These are phyloP conservation scores for Helostoma temminkii DNA, from an alignment of 2,797 vertebrate genomes.

Conservation along the genomic window DNA sequence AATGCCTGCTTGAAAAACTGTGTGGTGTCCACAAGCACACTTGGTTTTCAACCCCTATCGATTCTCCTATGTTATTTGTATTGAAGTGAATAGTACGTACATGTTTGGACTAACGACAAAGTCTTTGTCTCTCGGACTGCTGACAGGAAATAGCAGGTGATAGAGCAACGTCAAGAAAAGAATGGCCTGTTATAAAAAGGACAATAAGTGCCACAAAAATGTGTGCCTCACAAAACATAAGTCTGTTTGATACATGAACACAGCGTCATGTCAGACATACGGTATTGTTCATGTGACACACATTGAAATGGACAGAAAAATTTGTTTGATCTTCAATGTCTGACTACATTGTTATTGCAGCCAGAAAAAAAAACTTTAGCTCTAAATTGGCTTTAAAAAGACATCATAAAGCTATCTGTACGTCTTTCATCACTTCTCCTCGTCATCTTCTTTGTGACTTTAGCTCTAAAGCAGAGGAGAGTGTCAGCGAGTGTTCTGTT, in stretches of 20 bases:
- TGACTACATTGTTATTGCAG: constrained; percentile 71
- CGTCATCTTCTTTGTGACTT: constrained; percentile 74
- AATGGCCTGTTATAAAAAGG: constrained; percentile 62
- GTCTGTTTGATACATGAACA: constrained; percentile 55
- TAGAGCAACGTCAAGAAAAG: constrained; percentile 56
- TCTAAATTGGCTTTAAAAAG: constrained; percentile 78
- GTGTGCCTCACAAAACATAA: constrained; percentile 46
- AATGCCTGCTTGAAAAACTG: constrained; percentile 68
- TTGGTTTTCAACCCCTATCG: constrained; percentile 55
- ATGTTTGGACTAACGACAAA: constrained; percentile 52
- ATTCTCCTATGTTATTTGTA: constrained; percentile 66
- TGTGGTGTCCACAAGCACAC: constrained; percentile 52
- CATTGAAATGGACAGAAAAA: constrained; percentile 37
- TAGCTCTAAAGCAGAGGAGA: constrained; percentile 80
- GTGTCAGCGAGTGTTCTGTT: constrained; percentile 67
- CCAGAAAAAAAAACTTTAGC: constrained; percentile 78
- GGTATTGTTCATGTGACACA: constrained; percentile 48
- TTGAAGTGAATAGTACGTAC: constrained; percentile 49
- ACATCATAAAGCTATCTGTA: constrained; percentile 72
- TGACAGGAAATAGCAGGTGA: constrained; percentile 68
- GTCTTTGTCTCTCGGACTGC: constrained; percentile 55
- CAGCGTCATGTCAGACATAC: constrained; percentile 37
- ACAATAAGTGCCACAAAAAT: constrained; percentile 46
- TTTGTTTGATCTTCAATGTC: constrained; percentile 60
- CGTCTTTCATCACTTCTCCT: constrained; percentile 65